These are phyloP conservation scores for Cebidichthys violaceus DNA, from an alignment of 2,113 vertebrate genomes.

Conservation along the genomic window DNA sequence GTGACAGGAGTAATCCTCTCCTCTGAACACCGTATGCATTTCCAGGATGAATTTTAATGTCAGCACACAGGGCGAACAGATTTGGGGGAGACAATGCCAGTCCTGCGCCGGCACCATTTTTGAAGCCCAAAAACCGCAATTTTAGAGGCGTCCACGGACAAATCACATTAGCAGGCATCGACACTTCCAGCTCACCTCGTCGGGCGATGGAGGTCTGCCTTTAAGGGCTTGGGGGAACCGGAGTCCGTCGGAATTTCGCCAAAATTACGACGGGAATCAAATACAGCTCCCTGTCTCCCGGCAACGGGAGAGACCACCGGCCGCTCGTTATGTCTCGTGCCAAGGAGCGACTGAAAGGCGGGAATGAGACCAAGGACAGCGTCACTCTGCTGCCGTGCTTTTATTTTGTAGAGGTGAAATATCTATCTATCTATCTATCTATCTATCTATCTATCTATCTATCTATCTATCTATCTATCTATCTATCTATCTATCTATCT, in stretches of 20 bases:
- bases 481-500: constrained; percentile 28
- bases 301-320: constrained; percentile 70
- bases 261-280: constrained; percentile 80
- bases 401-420: constrained; percentile 80
- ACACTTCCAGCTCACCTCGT: constrained; percentile 7
- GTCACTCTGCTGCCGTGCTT: constrained; percentile 79
- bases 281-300: constrained; percentile 77
- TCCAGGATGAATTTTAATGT: background rate
- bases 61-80: background rate
- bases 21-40: background rate
- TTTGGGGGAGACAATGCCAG: background rate
- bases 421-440: constrained; percentile 47
- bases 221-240: constrained; percentile 21
- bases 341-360: constrained; percentile 78
- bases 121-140: constrained; percentile 17
- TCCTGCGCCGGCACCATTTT: background rate
- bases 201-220: constrained; percentile 26
- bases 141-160: constrained; percentile 12
- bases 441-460: constrained; percentile 42
- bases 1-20: background rate
- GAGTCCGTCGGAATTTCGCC: constrained; percentile 39
- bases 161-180: background rate
- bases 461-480: constrained; percentile 38
- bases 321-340: constrained; percentile 73
- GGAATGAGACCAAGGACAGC: constrained; percentile 80